These are phyloP conservation scores for Chrysomela aeneicollis DNA, from an alignment of 2,888 invertebrate species.

Conservation along the genomic window DNA sequence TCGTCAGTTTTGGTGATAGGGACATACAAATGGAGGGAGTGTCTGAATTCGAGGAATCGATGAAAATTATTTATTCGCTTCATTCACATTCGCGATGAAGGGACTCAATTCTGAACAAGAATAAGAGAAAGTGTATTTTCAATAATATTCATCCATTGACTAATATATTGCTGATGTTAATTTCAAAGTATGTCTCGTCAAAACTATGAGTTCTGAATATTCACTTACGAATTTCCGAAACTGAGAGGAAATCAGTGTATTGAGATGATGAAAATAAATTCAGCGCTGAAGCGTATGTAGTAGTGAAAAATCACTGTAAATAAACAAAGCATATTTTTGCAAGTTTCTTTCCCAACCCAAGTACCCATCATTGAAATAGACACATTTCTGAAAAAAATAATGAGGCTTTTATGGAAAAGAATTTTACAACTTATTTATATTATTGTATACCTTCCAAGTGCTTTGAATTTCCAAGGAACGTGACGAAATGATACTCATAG, in stretches of 20 bases:
- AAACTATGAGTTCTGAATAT: background rate
- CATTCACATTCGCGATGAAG: background rate
- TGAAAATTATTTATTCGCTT: background rate
- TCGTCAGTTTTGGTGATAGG: constrained; percentile 38
- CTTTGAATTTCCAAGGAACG: too few species aligned
- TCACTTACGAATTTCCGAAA: background rate
- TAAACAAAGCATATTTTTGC: constrained; percentile 7
- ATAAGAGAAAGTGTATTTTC: too few species aligned
- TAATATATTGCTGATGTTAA: too few species aligned
- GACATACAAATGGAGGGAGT: constrained; percentile 13
- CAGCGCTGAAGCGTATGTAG: background rate
- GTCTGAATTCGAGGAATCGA: constrained; percentile 7
- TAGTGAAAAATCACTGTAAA: background rate
- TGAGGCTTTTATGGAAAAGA: too few species aligned
- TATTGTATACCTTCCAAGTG: too few species aligned
- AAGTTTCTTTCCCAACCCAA: constrained; percentile 4
- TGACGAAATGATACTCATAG: too few species aligned
- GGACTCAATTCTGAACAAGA: too few species aligned
- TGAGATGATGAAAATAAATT: background rate
- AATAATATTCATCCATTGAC: too few species aligned
- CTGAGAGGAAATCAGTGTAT: too few species aligned
- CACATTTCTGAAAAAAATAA: too few species aligned
- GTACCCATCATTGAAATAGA: background rate
- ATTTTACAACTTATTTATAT: too few species aligned
- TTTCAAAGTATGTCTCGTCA: too few species aligned